Base-by-base conservation (phyloP, 2,888 invertebrate genomes). In the Barypeithes pellucidus region DNA sequence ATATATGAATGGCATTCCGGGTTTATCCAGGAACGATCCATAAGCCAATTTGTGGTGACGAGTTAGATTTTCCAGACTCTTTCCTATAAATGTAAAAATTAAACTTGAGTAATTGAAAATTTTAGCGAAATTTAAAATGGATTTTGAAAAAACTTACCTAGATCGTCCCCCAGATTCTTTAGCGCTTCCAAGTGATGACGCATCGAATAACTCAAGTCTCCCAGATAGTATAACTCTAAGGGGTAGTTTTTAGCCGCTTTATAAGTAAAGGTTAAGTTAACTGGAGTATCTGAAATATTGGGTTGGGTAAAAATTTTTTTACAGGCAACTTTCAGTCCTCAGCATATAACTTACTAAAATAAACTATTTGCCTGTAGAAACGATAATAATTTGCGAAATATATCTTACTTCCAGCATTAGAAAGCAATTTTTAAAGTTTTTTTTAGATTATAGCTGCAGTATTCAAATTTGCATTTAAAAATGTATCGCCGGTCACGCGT, bases 141-240 rank as follows among this genome's bases (percentile, higher is more conserved):
- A 36, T 12, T 33, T 33, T 4, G 8, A 5, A 33, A 33, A 29
- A 11, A 70, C 59, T 50, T 60, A 0, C 90, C 89, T 59, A 94
- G 84, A 78, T 90, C 89, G 41, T 88, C 89, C 18, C 92, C 90
- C 61, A 93, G 82, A 11, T 89, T 89, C 0, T 93, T 92, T 63
- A 97, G 85, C 2, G 94, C 95, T 73, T 92, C 89, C 82, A 95
- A 93, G 84, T 96, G 95, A 78, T 95, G 93, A 81, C 90, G 89
- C 97, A 97, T 97, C 1, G 96, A 95, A 88, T 93, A 92, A 1
- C 96, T 96, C 70, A 96, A 88, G 84, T 97, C 97, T 94, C 97
- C 96, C 78, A 97, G 87, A 81, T 95, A 95, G 86, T 97, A 97
- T 47, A 97, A 87, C 84, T 97, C 97, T 47, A 97, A 88, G 7